Evolutionary conservation across 1,140 invertebrate genomes (phyloP), one percentile per base, ranked within the genome.

Genomic region (Drosophila arawakana): DNA sequence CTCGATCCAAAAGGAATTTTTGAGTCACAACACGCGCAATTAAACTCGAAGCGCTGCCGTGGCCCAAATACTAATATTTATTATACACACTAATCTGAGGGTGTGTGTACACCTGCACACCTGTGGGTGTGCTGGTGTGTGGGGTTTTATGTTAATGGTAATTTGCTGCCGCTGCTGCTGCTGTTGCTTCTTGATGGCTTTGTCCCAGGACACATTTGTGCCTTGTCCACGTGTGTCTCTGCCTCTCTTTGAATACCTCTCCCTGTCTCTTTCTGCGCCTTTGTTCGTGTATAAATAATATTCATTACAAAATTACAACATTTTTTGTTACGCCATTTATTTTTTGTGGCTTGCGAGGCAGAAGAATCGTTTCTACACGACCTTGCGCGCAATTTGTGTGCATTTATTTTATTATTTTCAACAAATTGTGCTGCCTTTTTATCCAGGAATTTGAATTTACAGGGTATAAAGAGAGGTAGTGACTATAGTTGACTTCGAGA

Each of bases 231-330:
- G 59, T 55, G 15, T 25, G 43, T 55, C 41, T 50, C 4, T 7
- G 9, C 15, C 15, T 50, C 35, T 37, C 49, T 67, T 44, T 52
- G 35, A 11, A 8, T 11, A 0, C 18, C 10, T 62, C 13, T 47
- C 10, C 50, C 5, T 30, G 57, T 50, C 15, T 60, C 10, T 9
- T 21, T 35, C 39, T 34, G 5, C 15, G 25, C 59, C n/a, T 47
- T n/a, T 35, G 59, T 73, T 63, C 63, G 78, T 85, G 81, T 85
- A 72, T 67, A 84, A 81, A 81, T 85, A 81, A 86, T 86, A 85
- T 88, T 82, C 80, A 88, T 82, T 85, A 88, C 61, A 79, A 88
- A 82, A 85, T 85, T 88, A 79, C 65, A 69, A 81, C 72, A 69
- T 79, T 66, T 30, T 81, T 78, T 73, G 59, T 50, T 49, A 68